Evolutionary conservation across 2,888 invertebrate genomes (phyloP), one percentile per base, ranked within the genome.

Genomic region (Noctua janthe): DNA sequence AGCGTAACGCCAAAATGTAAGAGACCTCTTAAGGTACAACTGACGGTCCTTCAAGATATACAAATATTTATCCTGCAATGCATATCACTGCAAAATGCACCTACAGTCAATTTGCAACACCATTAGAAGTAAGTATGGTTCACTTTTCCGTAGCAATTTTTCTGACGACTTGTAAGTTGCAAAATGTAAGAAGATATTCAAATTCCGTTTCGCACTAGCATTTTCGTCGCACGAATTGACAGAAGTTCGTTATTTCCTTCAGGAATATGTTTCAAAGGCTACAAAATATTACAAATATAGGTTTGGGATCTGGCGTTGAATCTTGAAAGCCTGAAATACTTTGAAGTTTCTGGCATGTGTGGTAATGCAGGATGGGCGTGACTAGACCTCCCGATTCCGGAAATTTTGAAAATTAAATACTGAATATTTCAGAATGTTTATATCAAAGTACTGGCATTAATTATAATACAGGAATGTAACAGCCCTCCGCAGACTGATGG

Each of bases 221-320:
- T 72, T 69, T 80, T 70, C 47, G 70, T 54, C 43, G 7, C 62
- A 76, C 15, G 56, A 59, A 59, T 69, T 64, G 71, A 56, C 64
- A 71, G 29, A 39, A 67, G 35, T 56, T 86, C 43, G 69, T 71
- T 78, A 84, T 83, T 87, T 84, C 78, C 74, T 86, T 47, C 5
- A 71, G 59, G 51, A 74, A 83, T 71, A 74, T 69, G 43, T 86
- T 59, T 74, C 56, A 64, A 78, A 71, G 20, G 62, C 56, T 39
- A 54, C 17, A 81, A n/a, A n/a, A 59, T 29, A n/a, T 10, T 59
- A 15, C 7, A 64, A 81, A 70, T 82, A 77, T 74, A 77, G 15
- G 29, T 67, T 39, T 71, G 13, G 59, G 20, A 51, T 51, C 56
- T 69, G 83, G 54, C 15, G 43, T 74, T 43, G 83, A 77, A 71